Conservation (phyloP, 2,113 vertebrate genomes). For the Paratilapia polleni region DNA sequence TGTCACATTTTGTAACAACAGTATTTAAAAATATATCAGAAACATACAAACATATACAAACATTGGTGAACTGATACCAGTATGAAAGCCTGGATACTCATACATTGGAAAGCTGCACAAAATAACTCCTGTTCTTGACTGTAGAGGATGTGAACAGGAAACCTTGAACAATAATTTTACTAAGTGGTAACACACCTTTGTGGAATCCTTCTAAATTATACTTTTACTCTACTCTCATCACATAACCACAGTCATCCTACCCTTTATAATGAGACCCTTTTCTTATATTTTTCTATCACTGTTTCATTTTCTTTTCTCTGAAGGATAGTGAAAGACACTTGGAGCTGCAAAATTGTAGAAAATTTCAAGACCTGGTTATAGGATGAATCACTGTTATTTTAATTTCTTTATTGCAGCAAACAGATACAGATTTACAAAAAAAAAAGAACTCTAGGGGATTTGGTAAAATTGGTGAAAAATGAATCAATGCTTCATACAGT, state of each 20-base stretch:
- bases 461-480: neutral
- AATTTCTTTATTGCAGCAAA: neutral
- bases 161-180: neutral
- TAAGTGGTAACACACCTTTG: neutral
- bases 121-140: neutral
- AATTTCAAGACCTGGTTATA: neutral
- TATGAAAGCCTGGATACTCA: neutral
- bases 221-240: neutral
- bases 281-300: neutral
- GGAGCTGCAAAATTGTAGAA: neutral
- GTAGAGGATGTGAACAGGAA: neutral
- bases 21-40: too few relatives aligned
- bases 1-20: neutral
- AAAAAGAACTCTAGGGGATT: neutral
- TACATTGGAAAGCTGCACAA: neutral
- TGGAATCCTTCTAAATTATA: neutral
- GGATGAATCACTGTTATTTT: neutral
- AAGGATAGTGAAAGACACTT: neutral
- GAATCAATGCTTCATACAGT: rapidly evolving
- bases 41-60: too few relatives aligned
- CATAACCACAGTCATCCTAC: neutral
- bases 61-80: neutral
- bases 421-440: too few relatives aligned
- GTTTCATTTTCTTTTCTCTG: neutral
- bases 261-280: neutral